Evolutionary conservation across 1,140 invertebrate species (phyloP), one percentile per base, ranked within the genome.

Genomic region (Uloborus diversus): DNA sequence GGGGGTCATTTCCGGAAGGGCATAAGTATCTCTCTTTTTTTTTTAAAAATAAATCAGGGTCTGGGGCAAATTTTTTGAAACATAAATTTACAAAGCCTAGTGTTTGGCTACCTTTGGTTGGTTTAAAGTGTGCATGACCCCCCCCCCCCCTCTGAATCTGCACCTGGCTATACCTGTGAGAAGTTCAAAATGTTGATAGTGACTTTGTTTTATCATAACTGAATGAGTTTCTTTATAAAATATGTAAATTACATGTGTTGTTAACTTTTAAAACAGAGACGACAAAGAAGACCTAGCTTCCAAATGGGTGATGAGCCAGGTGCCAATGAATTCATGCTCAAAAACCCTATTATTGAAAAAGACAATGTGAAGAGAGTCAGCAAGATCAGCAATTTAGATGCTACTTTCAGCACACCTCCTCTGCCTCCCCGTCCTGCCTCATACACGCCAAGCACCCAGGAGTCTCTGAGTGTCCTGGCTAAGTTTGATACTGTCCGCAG

Each of bases 401-500:
- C 94, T 4, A 78, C 81, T 27, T 73, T 85, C 27, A 83, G 82
- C 13, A 85, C 85, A 32, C 91, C 91, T 81, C 90, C 91, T 84
- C 89, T 91, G 83, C 89, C 90, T 80, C 90, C 90, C 81, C 88
- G 94, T 81, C 94, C 94, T 64, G 92, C 92, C 5, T 96, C 94
- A 53, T 96, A 94, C 86, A 93, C 93, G 75, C 79, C 79, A 1
- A 80, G 65, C 17, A 64, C 66, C 5, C 79, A 80, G 25, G 90
- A 91, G 59, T 89, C 92, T 28, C 86, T 95, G 51, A 96, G 96
- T 89, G 96, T 96, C 88, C 49, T 80, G 3, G 59, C 65, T 7
- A 79, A 79, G 20, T 89, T 96, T 84, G 95, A 97, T 87, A 95
- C 94, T 32, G 89, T 96, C 68, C 89, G 94, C 70, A 96, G 93